Conservation (phyloP, 2,113 vertebrate species). For the Poeciliopsis occidentalis region DNA sequence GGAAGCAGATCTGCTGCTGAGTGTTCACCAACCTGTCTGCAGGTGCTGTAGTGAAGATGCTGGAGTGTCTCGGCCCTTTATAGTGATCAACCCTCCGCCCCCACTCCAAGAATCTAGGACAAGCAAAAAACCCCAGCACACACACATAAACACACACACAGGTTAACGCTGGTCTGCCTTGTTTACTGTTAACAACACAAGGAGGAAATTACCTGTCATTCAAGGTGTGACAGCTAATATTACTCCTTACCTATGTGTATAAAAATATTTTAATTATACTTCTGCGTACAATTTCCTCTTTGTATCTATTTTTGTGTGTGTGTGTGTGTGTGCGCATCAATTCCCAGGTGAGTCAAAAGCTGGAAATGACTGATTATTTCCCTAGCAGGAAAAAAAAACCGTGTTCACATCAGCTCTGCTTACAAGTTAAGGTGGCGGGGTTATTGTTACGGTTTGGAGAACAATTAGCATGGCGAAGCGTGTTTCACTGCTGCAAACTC, state of each 20-base stretch:
- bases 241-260: slow-evolving; percentile 1
- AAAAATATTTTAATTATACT: slow-evolving; percentile 1
- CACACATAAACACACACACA: slow-evolving; percentile 25
- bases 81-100: slow-evolving; percentile 57
- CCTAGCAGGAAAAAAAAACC: background rate
- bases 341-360: slow-evolving; percentile 9
- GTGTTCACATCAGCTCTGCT: background rate
- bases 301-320: background rate
- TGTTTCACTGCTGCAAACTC: background rate
- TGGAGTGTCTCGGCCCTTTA: slow-evolving; percentile 32
- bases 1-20: background rate
- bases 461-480: background rate
- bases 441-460: background rate
- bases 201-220: slow-evolving; percentile 61
- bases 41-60: slow-evolving; percentile 36
- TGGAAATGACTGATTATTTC: slow-evolving; percentile 27
- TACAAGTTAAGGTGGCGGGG: background rate
- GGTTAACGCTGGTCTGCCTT: slow-evolving; percentile 30
- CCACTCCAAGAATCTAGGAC: slow-evolving; percentile 57
- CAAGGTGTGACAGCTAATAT: background rate
- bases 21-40: slow-evolving; percentile 48
- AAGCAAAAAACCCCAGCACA: slow-evolving; percentile 55
- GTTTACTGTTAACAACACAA: slow-evolving; percentile 61
- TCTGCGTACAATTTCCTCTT: slow-evolving; percentile 20
- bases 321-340: background rate